Base-by-base conservation (phyloP, 2,888 invertebrate species). In the Ormyrus thymus region DNA sequence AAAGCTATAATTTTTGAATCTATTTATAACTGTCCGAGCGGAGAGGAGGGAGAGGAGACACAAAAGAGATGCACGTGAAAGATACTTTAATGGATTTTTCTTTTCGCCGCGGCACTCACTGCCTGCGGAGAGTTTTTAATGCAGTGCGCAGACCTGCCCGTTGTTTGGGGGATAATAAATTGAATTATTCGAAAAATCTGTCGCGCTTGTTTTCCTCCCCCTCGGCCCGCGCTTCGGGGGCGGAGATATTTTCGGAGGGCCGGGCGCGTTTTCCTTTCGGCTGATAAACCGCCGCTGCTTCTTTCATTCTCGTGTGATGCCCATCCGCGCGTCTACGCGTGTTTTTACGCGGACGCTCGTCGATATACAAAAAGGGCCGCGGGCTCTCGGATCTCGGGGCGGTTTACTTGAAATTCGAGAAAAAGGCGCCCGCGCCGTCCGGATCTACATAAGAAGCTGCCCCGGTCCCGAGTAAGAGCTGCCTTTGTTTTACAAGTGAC, bases 1-100 rank as follows among this genome's bases (percentile, higher is more conserved):
- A 85, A 85, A 86, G 86, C 86, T 84, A 87, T 87, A 86, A 86
- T 87, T 87, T 87, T 86, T 85, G 76, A 84, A 85, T 86, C 86
- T 87, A 86, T 86, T 87, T 87, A 86, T 87, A 87, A 85, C 84
- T 84, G 84, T 85, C 84, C 83, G 76, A 71, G 75, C 7, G 43
- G 43, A 58, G 45, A n/a, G 9, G 64, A 15, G 43, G 53, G 66
- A 9, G 59, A 10, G 13, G 29, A 29, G 73, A 48, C 73, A 77
- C 74, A 75, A 72, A 78, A 58, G 78, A 78, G 76, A 76, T 76
- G 76, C 72, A 74, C 76, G 76, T 69, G 76, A 58, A 72, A 72
- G 79, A 76, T 72, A 62, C 69, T 79, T 72, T 81, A 78, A 81
- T 81, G 81, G 78, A 81, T 81, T 76, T 75, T 80, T 76, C 76